phyloP scores from a whole-genome alignment of 2,888 invertebrate species.

The Plagiodera versicolora region DNA sequence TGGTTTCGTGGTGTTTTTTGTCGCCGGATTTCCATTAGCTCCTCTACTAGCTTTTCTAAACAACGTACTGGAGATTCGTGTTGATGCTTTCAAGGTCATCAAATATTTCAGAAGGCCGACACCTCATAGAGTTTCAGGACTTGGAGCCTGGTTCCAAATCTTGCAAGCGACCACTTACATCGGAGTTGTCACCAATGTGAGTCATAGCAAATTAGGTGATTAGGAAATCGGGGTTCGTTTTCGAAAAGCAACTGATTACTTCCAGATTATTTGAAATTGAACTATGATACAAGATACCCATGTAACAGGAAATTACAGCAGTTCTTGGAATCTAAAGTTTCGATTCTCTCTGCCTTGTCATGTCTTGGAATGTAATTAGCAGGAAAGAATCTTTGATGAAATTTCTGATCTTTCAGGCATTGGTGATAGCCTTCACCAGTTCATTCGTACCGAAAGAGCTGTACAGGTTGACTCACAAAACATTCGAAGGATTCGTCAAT shows the following conservation, averaged over 20 bases:
- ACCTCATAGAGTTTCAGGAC: conserved; percentile 35
- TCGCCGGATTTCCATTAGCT: conserved; percentile 68
- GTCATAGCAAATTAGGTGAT: conserved; percentile 4
- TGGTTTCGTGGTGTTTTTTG: conserved; percentile 68
- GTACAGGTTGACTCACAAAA: conserved; percentile 21
- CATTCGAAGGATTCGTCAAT: conserved; percentile 36
- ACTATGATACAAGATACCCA: no score
- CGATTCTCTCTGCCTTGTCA: no score
- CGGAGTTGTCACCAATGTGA: conserved; percentile 48
- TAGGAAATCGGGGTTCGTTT: no score
- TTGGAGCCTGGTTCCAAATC: conserved; percentile 48
- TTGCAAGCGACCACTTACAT: conserved; percentile 44
- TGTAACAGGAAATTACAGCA: no score
- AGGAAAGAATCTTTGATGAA: no score
- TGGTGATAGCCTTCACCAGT: conserved; percentile 47
- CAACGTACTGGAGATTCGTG: conserved; percentile 63
- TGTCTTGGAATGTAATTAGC: no score
- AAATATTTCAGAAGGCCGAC: conserved; percentile 42
- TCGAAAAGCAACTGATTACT: no score
- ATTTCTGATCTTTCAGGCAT: conserved; percentile 41
- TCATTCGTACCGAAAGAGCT: conserved; percentile 40
- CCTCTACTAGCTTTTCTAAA: conserved; percentile 66
- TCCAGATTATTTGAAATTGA: no score
- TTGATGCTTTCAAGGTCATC: conserved; percentile 43
- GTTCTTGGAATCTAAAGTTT: no score